Evolutionary conservation across 2,797 vertebrate genomes (phyloP), one percentile per base, ranked within the genome.

Genomic region (Neosalanx taihuensis): DNA sequence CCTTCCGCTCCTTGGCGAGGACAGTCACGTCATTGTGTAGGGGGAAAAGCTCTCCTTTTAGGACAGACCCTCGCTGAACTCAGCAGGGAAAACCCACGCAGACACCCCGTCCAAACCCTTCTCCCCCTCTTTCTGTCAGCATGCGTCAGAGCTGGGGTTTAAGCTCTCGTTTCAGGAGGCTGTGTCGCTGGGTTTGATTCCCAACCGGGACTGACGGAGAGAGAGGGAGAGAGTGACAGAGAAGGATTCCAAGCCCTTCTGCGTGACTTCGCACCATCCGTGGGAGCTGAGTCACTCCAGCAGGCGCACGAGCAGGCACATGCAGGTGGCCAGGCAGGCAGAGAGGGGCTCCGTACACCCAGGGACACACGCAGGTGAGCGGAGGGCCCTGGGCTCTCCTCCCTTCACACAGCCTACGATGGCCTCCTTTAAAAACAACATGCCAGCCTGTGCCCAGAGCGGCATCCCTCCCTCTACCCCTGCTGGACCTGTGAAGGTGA

Each of bases 21-120:
- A 90, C 87, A 91, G 87, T 87, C 87, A 85, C 81, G 76, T 91
- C 88, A 90, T 89, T 92, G 88, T 92, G 86, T 80, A 72, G 1
- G 80, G 83, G 77, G 78, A 85, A 73, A 79, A 79, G 72, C 86
- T 70, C 60, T 74, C 81, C 82, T 87, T 88, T 88, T 82, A 84
- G 84, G 85, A 86, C 72, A 35, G 73, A 77, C 64, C 80, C 73
- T 67, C 80, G 76, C 83, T 73, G 78, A 81, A 85, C 76, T 79
- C 72, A 3, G 73, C 26, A 88, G 85, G 89, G 87, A 87, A 89
- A 91, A 84, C 83, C 89, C 83, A 82, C 66, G 82, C 67, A 64
- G 64, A 79, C 72, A 13, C 56, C 72, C 64, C 62, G 60, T 71
- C 64, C 77, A 72, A 41, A 41, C 37, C 37, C 37, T 7, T 9